Evolutionary conservation across 2,888 invertebrate species (phyloP).

Genomic region (Eilema sororculum): DNA sequence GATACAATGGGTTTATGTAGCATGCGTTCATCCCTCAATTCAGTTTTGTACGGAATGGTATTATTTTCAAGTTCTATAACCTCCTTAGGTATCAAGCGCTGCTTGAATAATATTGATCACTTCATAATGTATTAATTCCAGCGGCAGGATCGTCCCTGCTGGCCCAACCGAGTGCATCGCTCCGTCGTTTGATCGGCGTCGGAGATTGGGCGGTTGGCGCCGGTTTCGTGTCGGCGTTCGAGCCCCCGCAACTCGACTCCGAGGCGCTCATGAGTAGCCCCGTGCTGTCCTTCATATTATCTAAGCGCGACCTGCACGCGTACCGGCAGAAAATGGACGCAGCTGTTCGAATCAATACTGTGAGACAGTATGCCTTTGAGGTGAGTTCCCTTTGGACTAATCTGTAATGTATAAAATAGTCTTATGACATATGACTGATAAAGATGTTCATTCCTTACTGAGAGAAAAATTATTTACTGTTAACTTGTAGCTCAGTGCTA

Average conservation of each 20-base stretch:
- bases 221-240: slow-evolving; percentile 72
- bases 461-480: too few species aligned
- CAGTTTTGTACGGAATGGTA: too few species aligned
- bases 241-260: slow-evolving; percentile 76
- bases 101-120: not conserved
- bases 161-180: slow-evolving; percentile 95
- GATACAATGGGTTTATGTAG: too few species aligned
- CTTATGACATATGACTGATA: too few species aligned
- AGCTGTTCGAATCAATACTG: slow-evolving; percentile 92
- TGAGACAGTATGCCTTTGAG: slow-evolving; percentile 96
- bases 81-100: not conserved
- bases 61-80: too few species aligned
- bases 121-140: slow-evolving; percentile 55
- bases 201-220: slow-evolving; percentile 63
- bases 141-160: slow-evolving; percentile 93
- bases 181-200: slow-evolving; percentile 91
- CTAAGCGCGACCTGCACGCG: slow-evolving; percentile 94
- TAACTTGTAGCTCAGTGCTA: too few species aligned
- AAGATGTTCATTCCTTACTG: not conserved
- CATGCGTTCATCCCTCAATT: too few species aligned
- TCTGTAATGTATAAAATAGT: too few species aligned
- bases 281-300: slow-evolving; percentile 94
- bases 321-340: slow-evolving; percentile 95
- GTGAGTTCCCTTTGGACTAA: slow-evolving; percentile 63
- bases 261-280: slow-evolving; percentile 91